phyloP scores from a whole-genome alignment of 2,888 invertebrate genomes.

The Melipona beecheii region DNA sequence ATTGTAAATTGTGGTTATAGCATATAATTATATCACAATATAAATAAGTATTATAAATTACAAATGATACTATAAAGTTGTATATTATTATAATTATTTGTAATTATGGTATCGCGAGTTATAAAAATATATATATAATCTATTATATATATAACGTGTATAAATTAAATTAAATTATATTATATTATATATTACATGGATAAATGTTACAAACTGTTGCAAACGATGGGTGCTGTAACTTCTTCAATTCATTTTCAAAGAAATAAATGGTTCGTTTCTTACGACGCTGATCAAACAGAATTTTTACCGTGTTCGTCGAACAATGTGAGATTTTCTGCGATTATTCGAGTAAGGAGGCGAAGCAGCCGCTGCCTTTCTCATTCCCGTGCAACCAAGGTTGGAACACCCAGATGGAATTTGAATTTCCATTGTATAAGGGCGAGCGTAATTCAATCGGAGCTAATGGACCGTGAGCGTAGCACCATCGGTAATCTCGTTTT shows the following conservation, averaged over 20 bases:
- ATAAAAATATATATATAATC: no score
- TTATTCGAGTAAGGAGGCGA: neutral
- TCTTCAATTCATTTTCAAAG: no score
- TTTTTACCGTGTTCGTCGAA: neutral
- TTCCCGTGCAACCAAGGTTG: neutral
- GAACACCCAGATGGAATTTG: slow-evolving; percentile 22
- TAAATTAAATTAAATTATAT: no score
- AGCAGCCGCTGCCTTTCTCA: neutral
- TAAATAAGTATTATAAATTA: no score
- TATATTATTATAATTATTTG: no score
- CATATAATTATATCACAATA: no score
- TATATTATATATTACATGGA: no score
- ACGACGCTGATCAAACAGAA: neutral
- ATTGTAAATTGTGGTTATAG: no score
- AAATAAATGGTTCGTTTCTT: neutral
- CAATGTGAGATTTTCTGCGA: neutral
- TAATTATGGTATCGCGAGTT: no score
- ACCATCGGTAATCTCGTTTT: slow-evolving; percentile 63
- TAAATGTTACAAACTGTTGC: neutral
- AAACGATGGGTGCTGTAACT: no score
- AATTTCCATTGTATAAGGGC: slow-evolving; percentile 42
- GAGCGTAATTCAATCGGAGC: slow-evolving; percentile 62
- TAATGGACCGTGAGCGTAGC: slow-evolving; percentile 53
- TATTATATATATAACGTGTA: no score
- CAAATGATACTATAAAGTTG: no score